Percentiles rank a stretch among this genome's conserved stretches.
These are phyloP conservation scores for Gambelia wislizenii DNA, from an alignment of 2,797 vertebrate genomes.

Conservation along the genomic window DNA sequence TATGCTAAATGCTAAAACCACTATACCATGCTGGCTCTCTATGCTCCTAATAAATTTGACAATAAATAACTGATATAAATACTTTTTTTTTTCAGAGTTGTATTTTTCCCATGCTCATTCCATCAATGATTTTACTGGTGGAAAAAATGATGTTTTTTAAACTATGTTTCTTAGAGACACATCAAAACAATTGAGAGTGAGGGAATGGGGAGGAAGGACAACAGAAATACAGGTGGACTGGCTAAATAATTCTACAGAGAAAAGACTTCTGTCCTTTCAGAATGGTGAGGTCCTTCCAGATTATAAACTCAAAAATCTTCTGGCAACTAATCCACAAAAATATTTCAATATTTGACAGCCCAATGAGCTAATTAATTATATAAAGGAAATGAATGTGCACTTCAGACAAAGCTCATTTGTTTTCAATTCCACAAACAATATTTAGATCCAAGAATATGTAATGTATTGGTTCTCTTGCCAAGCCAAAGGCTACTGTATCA, in stretches of 20 bases:
- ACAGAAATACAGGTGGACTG: slow-evolving; percentile 76
- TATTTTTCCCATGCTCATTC: slow-evolving; percentile 50
- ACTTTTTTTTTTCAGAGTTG: neutral
- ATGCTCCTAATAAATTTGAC: neutral
- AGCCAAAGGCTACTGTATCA: slow-evolving; percentile 56
- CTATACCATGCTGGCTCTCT: too few relatives aligned
- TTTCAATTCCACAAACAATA: slow-evolving; percentile 73
- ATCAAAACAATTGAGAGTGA: slow-evolving; percentile 68
- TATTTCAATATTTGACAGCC: slow-evolving; percentile 72
- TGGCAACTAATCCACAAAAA: slow-evolving; percentile 71
- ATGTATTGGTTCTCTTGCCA: slow-evolving; percentile 49
- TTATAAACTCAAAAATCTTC: slow-evolving; percentile 73
- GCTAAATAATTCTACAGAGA: slow-evolving; percentile 72
- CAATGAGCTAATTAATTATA: slow-evolving; percentile 72
- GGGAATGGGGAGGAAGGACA: slow-evolving; percentile 31
- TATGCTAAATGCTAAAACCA: too few relatives aligned
- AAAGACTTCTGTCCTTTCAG: slow-evolving; percentile 74
- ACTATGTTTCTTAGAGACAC: slow-evolving; percentile 64
- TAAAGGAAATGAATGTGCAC: slow-evolving; percentile 66
- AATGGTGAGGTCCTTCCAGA: slow-evolving; percentile 70
- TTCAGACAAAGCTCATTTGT: slow-evolving; percentile 66
- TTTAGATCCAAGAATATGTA: slow-evolving; percentile 58
- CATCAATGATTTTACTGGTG: slow-evolving; percentile 48
- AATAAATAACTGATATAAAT: slow-evolving; percentile 15
- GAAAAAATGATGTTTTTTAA: neutral